Evolutionary conservation across 1,140 invertebrate species (phyloP).

Genomic region (Holcopasites calliopsidis): DNA sequence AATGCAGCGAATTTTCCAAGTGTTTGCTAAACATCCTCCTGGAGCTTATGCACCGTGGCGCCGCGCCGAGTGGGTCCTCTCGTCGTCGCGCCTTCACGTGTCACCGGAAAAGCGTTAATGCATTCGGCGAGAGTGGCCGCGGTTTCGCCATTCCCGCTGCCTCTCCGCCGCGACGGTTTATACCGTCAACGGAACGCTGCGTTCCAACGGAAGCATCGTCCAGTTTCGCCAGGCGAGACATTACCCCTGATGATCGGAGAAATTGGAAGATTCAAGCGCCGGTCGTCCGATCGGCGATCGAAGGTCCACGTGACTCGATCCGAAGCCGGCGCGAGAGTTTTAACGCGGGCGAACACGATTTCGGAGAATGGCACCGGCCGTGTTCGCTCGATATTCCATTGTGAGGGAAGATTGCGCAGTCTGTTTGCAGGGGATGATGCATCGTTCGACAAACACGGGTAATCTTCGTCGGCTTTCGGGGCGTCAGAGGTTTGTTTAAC

Average conservation of each 20-base stretch:
- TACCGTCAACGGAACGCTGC: neutral
- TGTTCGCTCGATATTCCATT: neutral
- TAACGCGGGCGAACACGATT: slow-evolving; percentile 15
- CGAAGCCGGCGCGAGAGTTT: slow-evolving; percentile 18
- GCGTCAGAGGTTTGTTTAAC: slow-evolving; percentile 45
- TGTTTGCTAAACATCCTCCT: slow-evolving; percentile 65
- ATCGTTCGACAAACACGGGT: slow-evolving; percentile 48
- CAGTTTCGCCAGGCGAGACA: neutral
- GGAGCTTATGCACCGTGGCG: slow-evolving; percentile 20
- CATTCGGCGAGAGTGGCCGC: slow-evolving; percentile 28
- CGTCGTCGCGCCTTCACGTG: slow-evolving; percentile 11
- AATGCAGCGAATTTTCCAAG: slow-evolving; percentile 66
- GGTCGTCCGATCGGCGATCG: neutral
- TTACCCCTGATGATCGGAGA: neutral
- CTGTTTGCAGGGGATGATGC: slow-evolving; percentile 44
- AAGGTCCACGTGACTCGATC: too few species aligned
- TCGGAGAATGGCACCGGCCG: neutral
- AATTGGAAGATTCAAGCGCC: too few species aligned
- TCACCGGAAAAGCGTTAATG: slow-evolving; percentile 46
- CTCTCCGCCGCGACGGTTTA: neutral
- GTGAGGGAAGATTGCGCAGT: neutral
- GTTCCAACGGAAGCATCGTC: neutral
- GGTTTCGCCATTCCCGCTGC: neutral
- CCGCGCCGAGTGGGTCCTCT: slow-evolving; percentile 49
- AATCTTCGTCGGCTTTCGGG: slow-evolving; percentile 39